Conservation (phyloP, 2,113 vertebrate species). For the Macquaria ambigua region DNA sequence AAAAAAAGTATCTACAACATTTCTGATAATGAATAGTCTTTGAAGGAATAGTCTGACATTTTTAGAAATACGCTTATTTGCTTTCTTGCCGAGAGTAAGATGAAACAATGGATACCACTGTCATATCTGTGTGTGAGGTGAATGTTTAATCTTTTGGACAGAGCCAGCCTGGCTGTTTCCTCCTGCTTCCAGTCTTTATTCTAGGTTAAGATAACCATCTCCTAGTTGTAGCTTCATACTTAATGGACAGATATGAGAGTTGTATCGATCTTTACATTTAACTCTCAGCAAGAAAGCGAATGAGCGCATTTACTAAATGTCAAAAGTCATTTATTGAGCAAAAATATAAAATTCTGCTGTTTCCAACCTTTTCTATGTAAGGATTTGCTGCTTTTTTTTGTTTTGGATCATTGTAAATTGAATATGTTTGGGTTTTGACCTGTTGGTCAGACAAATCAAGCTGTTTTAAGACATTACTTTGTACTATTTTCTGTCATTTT, state of each 20-base stretch:
- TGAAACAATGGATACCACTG: neutral
- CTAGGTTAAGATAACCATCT: neutral
- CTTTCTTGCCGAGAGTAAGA: neutral
- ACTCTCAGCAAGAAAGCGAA: neutral
- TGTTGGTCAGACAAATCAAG: neutral
- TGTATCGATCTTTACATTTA: neutral
- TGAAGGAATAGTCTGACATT: neutral
- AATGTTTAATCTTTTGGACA: too few species aligned
- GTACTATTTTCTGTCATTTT: neutral
- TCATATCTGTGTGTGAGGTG: neutral
- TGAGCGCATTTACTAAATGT: neutral
- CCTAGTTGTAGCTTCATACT: neutral
- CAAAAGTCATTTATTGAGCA: neutral
- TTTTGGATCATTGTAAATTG: neutral
- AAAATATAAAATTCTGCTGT: neutral
- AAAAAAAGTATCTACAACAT: neutral
- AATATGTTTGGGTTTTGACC: neutral
- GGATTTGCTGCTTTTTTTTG: neutral
- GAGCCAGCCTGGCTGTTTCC: neutral
- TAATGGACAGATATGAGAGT: neutral
- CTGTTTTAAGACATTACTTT: neutral
- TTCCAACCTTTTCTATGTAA: neutral
- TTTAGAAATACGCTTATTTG: neutral
- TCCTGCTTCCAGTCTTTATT: neutral
- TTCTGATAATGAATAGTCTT: neutral